Evolutionary conservation across 2,113 vertebrate genomes (phyloP), one percentile per base, ranked within the genome.

Genomic region (Ailurus styani): DNA sequence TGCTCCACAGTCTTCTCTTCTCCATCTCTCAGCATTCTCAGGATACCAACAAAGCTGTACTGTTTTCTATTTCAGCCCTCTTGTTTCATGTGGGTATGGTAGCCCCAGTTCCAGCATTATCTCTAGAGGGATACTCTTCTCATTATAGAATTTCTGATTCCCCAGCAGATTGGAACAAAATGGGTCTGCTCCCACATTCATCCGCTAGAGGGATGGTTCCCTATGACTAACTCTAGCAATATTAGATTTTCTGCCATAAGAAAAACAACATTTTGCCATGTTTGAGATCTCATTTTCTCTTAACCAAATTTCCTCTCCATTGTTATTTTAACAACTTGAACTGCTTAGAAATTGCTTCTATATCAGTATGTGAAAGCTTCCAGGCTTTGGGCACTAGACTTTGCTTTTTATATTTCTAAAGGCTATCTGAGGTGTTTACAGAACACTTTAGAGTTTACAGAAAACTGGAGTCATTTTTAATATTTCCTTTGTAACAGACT

Each of bases 161-260:
- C 12, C 47, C 9, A 13, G 64, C 4, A 85, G 17, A 31, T 34
- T 13, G 6, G 14, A 45, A 4, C 23, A 20, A 11, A 11, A 18
- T 2, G 29, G 34, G 1, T 42, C 45, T n/a, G 9, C 10, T 37
- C 12, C 4, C 18, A 81, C 27, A 6, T 11, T 23, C 7, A 0
- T 9, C 27, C 73, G 31, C 40, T 23, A 45, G 34, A 31, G n/a
- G 10, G 29, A 0, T 17, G 21, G 7, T 6, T 75, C 23, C 18
- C 1, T 1, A 20, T 45, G 15, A 60, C 52, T 18, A 29, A 37
- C 8, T 45, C 29, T 83, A 37, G 31, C 42, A 64, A 29, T n/a
- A 37, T 7, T 37, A 27, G 14, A 27, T 64, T n/a, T 42, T 11
- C 18, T 47, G 7, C 21, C 25, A 0, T 27, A 25, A 29, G 50